phyloP scores from a whole-genome alignment of 2,888 invertebrate species.

The Hypomecis punctinalis region DNA sequence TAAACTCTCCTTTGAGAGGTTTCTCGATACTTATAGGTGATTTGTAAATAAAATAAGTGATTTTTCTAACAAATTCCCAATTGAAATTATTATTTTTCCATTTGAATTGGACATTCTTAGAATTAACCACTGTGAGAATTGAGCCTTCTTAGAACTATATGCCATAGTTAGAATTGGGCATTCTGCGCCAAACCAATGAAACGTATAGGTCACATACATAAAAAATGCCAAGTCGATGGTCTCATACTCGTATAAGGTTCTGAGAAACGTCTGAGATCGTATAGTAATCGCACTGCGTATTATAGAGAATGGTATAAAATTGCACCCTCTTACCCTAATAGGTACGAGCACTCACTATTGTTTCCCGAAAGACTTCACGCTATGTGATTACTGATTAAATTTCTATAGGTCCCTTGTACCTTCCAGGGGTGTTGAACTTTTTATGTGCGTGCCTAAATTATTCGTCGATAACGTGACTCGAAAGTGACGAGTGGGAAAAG shows the following conservation, averaged over 20 bases:
- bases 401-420: constrained; percentile 42
- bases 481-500: constrained; percentile 36
- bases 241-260: neutral
- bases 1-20: too few relatives aligned
- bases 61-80: too few relatives aligned
- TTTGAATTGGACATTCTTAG: too few relatives aligned
- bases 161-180: too few relatives aligned
- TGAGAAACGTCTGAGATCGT: neutral
- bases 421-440: constrained; percentile 42
- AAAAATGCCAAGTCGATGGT: too few relatives aligned
- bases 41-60: too few relatives aligned
- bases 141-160: too few relatives aligned
- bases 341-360: constrained; percentile 51
- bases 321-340: constrained; percentile 54
- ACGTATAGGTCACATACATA: too few relatives aligned
- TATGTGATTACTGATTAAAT: constrained; percentile 33
- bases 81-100: too few relatives aligned
- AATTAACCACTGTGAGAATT: too few relatives aligned
- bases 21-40: too few relatives aligned
- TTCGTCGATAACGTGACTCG: constrained; percentile 35
- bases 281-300: neutral
- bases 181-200: too few relatives aligned
- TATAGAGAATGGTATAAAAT: constrained; percentile 39
- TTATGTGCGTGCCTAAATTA: constrained; percentile 43
- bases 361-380: constrained; percentile 52